phyloP scores from a whole-genome alignment of 1,140 invertebrate species.

The Drosophila biarmipes region DNA sequence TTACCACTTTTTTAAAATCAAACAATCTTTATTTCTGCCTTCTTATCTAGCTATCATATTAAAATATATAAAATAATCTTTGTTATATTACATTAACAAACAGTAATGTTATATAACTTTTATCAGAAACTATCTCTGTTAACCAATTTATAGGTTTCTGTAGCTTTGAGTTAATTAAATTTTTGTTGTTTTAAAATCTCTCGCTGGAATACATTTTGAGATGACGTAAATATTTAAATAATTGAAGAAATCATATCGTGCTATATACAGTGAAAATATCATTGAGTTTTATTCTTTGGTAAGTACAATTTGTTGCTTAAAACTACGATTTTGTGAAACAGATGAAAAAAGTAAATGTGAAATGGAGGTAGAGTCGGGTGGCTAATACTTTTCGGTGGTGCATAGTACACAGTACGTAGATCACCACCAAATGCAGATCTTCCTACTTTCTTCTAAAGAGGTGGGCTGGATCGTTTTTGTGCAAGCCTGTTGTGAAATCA shows the following conservation, averaged over 20 bases:
- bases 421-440: background rate
- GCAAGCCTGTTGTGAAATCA: background rate
- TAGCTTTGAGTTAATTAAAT: too few species aligned
- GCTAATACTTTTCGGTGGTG: conserved; percentile 84
- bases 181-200: background rate
- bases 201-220: background rate
- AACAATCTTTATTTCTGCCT: too few species aligned
- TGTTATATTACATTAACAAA: too few species aligned
- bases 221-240: too few species aligned
- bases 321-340: background rate
- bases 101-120: too few species aligned
- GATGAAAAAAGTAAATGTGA: background rate
- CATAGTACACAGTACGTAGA: background rate
- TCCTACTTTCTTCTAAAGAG: background rate
- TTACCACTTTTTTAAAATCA: too few species aligned
- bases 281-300: background rate
- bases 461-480: background rate
- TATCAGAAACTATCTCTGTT: too few species aligned
- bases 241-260: background rate
- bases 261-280: background rate
- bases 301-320: background rate
- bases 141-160: too few species aligned
- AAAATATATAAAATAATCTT: too few species aligned
- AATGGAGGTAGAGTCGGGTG: background rate
- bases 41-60: too few species aligned